phyloP scores from a whole-genome alignment of 2,113 vertebrate species.

The Thinocorus orbignyianus region DNA sequence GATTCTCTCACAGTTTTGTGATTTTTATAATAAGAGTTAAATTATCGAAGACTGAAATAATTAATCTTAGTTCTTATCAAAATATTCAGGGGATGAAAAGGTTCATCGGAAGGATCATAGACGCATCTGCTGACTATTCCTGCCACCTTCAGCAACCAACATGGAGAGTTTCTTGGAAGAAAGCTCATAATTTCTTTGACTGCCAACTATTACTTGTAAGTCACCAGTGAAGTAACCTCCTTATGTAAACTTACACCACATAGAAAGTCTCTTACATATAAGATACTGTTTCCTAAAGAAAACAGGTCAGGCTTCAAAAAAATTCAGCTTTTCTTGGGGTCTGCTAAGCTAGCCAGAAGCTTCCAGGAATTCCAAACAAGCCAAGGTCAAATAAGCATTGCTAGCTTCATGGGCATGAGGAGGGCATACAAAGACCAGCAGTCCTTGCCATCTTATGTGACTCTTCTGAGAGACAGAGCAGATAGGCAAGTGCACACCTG shows the following conservation, averaged over 20 bases:
- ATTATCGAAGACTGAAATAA: not conserved
- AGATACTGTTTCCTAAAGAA: not conserved
- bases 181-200: not conserved
- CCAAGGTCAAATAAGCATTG: not conserved
- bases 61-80: not conserved
- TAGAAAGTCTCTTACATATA: not conserved
- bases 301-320: not conserved
- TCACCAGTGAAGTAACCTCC: not conserved
- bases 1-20: conserved; percentile 19
- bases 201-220: not conserved
- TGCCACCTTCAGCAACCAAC: not conserved
- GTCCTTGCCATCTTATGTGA: not conserved
- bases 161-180: not conserved
- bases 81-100: not conserved
- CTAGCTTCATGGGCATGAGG: not conserved
- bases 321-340: not conserved
- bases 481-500: not conserved
- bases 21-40: conserved; percentile 34
- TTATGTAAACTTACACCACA: not conserved
- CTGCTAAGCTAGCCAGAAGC: not conserved
- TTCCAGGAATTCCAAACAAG: not conserved
- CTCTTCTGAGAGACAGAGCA: not conserved
- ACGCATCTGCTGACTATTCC: not conserved
- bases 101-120: not conserved
- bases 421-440: not conserved